These are phyloP conservation scores for Chrosomus eos DNA, from an alignment of 2,797 vertebrate species.

Conservation along the genomic window DNA sequence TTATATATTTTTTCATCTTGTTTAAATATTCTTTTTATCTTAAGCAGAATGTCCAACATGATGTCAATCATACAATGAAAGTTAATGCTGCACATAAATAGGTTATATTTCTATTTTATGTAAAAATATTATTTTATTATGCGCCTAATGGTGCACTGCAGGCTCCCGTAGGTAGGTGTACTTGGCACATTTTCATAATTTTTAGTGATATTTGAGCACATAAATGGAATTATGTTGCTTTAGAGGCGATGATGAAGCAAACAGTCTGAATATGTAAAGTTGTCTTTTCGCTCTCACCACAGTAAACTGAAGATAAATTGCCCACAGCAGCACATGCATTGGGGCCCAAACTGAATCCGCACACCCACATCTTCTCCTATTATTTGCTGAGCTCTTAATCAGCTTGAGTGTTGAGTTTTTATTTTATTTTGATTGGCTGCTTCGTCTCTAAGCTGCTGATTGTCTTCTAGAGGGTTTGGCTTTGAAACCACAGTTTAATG, in stretches of 20 bases:
- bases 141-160: neutral
- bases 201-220: slow-evolving; percentile 24
- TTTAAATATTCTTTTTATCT: too few species aligned
- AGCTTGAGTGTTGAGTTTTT: neutral
- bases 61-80: neutral
- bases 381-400: slow-evolving; percentile 27
- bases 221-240: slow-evolving; percentile 25
- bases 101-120: neutral
- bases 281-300: neutral
- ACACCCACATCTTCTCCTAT: slow-evolving; percentile 28
- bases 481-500: slow-evolving; percentile 63
- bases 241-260: neutral
- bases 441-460: slow-evolving; percentile 30
- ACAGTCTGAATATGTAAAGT: slow-evolving; percentile 19
- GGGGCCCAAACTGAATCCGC: slow-evolving; percentile 3
- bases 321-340: neutral
- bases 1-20: too few species aligned
- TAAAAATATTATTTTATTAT: neutral
- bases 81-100: neutral
- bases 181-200: slow-evolving; percentile 2
- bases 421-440: slow-evolving; percentile 34
- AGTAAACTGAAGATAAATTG: neutral
- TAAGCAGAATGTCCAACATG: slow-evolving; percentile 5
- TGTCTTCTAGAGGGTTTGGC: slow-evolving; percentile 48
- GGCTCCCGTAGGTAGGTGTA: slow-evolving; percentile 8